Percentiles rank a stretch among this genome's conserved stretches.
These are phyloP conservation scores for Andricus quercusramuli DNA, from an alignment of 2,888 invertebrate genomes.

Conservation along the genomic window DNA sequence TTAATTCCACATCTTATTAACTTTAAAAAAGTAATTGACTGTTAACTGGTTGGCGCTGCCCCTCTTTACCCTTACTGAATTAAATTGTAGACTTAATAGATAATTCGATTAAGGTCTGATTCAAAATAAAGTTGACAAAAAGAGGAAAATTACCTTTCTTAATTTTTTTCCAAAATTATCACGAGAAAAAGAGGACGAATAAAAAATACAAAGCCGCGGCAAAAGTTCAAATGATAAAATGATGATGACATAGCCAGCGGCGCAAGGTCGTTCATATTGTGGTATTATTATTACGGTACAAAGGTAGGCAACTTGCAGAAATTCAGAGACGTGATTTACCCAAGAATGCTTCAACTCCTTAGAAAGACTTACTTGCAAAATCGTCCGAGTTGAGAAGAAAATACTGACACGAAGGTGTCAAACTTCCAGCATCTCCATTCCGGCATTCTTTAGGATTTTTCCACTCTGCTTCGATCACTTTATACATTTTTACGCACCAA, in stretches of 20 bases:
- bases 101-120: too few species aligned
- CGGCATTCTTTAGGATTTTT: not conserved
- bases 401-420: not conserved
- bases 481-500: not conserved
- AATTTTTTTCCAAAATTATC: too few species aligned
- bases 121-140: too few species aligned
- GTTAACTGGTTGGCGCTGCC: too few species aligned
- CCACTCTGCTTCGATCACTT: not conserved
- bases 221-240: constrained; percentile 13
- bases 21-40: too few species aligned
- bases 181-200: not conserved
- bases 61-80: too few species aligned
- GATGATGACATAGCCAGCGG: constrained; percentile 15
- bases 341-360: not conserved
- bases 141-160: too few species aligned
- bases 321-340: constrained; percentile 1
- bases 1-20: too few species aligned
- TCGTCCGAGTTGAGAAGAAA: not conserved
- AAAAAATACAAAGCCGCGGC: not conserved
- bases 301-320: constrained; percentile 9
- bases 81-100: too few species aligned
- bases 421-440: not conserved
- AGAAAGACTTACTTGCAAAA: constrained; percentile 21
- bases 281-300: constrained; percentile 6
- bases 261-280: not conserved